Evolutionary conservation across 2,113 vertebrate species (phyloP).

Genomic region (Tonatia bakeri): DNA sequence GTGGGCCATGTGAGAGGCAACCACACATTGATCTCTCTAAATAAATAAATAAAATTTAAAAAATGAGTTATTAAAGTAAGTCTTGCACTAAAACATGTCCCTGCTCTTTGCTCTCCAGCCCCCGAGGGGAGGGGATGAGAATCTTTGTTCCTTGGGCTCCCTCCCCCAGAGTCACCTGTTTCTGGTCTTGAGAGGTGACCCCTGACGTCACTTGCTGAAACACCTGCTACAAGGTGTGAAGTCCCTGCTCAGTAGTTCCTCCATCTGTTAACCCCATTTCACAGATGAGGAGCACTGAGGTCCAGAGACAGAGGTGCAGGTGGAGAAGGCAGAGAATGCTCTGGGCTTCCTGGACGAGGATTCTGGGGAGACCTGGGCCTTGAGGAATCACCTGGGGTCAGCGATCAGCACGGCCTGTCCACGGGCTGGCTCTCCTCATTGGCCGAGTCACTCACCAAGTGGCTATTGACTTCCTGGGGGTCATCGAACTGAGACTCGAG

Average conservation of each 20-base stretch:
- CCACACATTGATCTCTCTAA: no score
- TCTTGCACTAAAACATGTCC: neutral
- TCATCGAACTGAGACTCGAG: neutral
- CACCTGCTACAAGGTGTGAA: no score
- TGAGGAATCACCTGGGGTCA: neutral
- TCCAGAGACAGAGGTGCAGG: no score
- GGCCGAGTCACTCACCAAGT: neutral
- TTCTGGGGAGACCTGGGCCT: neutral
- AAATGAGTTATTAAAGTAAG: neutral
- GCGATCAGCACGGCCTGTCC: neutral
- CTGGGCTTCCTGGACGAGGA: neutral
- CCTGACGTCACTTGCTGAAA: neutral
- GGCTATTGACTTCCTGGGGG: neutral
- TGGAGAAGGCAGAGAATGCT: neutral
- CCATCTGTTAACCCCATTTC: neutral
- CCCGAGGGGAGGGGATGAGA: neutral
- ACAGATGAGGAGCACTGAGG: neutral
- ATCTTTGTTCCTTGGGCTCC: neutral
- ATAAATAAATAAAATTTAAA: no score
- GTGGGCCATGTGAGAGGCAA: no score
- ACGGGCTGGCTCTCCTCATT: neutral
- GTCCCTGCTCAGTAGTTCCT: neutral
- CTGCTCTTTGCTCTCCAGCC: neutral
- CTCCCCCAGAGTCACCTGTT: neutral
- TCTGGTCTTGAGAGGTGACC: neutral